Percentiles rank a stretch among this genome's conserved stretches.
These are phyloP conservation scores for Caradrina kadenii DNA, from an alignment of 2,888 invertebrate genomes.

Conservation along the genomic window DNA sequence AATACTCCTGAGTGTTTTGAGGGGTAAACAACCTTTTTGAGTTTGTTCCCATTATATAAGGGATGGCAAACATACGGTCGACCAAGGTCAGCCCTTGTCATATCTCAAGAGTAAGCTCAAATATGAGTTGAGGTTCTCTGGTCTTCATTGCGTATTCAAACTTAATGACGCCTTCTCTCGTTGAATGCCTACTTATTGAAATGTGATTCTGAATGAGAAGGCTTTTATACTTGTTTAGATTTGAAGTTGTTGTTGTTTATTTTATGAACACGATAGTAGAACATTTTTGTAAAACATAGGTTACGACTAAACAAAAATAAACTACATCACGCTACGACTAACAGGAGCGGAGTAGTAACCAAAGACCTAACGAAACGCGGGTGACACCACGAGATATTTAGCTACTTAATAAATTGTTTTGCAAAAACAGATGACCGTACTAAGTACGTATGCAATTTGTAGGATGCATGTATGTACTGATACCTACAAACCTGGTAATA, in stretches of 20 bases:
- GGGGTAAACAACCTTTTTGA: slow-evolving; percentile 62
- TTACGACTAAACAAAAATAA: no score
- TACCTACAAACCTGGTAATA: background rate
- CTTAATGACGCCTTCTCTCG: slow-evolving; percentile 37
- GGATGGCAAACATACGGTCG: slow-evolving; percentile 58
- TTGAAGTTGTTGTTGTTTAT: background rate
- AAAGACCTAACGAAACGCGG: no score
- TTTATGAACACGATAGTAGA: no score
- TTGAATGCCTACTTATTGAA: slow-evolving; percentile 33
- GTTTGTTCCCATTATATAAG: slow-evolving; percentile 61
- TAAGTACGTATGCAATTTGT: no score
- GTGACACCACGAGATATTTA: no score
- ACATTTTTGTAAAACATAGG: no score
- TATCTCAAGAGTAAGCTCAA: slow-evolving; percentile 64
- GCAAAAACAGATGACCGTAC: no score
- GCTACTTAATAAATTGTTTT: background rate
- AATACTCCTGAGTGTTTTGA: slow-evolving; percentile 56
- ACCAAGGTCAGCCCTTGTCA: slow-evolving; percentile 66
- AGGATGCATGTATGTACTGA: no score
- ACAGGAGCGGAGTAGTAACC: no score
- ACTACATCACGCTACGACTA: no score
- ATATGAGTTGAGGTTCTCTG: slow-evolving; percentile 51
- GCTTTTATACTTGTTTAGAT: slow-evolving; percentile 23
- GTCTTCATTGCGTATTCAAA: slow-evolving; percentile 46
- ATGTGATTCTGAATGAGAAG: slow-evolving; percentile 32